Percentiles rank a stretch among this genome's conserved stretches.
Conservation (phyloP, 2,113 vertebrate genomes). For the Pteronura brasiliensis region DNA sequence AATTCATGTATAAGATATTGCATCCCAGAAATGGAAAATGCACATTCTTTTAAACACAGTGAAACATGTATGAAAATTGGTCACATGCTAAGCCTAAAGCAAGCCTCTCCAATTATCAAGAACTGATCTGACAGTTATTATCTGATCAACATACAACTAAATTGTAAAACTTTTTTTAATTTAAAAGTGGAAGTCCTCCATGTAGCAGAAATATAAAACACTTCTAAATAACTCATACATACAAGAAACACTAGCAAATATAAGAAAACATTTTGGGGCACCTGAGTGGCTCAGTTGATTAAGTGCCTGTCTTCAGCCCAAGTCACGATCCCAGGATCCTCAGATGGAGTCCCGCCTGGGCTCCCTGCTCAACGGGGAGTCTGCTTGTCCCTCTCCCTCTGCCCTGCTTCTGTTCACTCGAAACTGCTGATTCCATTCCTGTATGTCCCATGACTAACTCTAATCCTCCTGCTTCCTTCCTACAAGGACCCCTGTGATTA, state of each 20-base stretch:
- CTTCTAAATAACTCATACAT: background rate
- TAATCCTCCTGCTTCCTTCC: background rate
- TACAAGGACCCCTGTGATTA: background rate
- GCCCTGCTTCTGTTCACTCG: no score
- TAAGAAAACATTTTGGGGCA: background rate
- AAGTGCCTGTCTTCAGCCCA: background rate
- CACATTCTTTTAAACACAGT: background rate
- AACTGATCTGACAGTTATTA: background rate
- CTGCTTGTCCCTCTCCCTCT: background rate
- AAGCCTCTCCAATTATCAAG: background rate
- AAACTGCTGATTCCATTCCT: background rate
- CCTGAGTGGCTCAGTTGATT: background rate
- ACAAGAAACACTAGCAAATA: background rate
- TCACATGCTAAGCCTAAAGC: background rate
- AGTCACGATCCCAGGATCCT: background rate
- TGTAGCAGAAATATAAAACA: background rate
- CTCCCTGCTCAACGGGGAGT: background rate
- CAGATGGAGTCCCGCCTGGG: fast-evolving
- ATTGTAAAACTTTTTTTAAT: background rate
- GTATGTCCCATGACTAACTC: background rate
- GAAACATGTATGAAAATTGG: background rate
- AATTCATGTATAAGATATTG: background rate
- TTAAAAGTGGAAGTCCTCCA: background rate
- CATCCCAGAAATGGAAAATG: background rate
- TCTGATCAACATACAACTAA: background rate